Percentiles rank a stretch among this genome's conserved stretches.
Evolutionary conservation across 2,113 vertebrate genomes (phyloP).

Genomic region (Mixornis gularis): DNA sequence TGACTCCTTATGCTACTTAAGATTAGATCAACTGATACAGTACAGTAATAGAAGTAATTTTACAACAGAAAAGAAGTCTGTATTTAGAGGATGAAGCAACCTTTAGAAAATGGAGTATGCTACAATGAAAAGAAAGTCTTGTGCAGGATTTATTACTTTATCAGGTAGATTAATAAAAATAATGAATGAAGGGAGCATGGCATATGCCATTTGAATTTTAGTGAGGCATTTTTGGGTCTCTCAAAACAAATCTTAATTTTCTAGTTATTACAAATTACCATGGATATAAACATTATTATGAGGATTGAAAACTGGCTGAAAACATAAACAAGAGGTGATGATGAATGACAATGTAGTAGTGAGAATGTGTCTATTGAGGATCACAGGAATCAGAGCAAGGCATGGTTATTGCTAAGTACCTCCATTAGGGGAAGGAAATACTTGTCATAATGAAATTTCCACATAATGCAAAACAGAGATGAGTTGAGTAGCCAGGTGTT

Average conservation of each 20-base stretch:
- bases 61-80: not conserved
- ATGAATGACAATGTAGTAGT: not conserved
- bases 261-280: not conserved
- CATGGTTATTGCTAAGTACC: not conserved
- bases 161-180: not conserved
- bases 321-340: constrained; percentile 9
- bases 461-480: not conserved
- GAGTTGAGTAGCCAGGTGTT: not conserved
- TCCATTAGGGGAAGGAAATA: constrained; percentile 10
- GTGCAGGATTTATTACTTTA: not conserved
- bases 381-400: not conserved
- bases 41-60: not conserved
- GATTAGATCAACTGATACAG: not conserved
- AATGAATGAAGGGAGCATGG: not conserved
- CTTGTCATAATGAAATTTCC: not conserved
- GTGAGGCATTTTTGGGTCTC: not conserved
- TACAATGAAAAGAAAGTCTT: not conserved
- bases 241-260: not conserved
- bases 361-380: not conserved
- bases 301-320: not conserved
- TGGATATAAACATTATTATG: not conserved
- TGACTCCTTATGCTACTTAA: constrained; percentile 6
- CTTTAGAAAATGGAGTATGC: not conserved
- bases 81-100: not conserved
- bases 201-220: not conserved